Conservation (phyloP, 64 coral and sea anemone species). For the Astreopora myriophthalma region DNA sequence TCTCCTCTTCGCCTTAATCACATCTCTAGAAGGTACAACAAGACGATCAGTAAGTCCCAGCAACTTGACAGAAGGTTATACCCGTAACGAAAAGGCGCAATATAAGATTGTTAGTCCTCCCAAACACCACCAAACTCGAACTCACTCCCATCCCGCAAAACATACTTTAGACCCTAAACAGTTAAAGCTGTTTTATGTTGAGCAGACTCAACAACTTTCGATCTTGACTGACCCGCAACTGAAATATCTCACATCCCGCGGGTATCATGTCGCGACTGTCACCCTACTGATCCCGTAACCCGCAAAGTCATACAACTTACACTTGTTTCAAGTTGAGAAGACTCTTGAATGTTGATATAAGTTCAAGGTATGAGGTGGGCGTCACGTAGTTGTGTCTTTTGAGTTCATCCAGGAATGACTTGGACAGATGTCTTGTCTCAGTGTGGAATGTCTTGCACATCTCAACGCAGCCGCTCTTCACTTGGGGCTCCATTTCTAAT, state of each 20-base stretch:
- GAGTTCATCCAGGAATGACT: constrained; percentile 81
- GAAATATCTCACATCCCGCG: neutral
- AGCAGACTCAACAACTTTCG: too few relatives aligned
- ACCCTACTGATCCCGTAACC: neutral
- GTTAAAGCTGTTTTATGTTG: neutral
- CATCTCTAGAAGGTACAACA: constrained; percentile 78
- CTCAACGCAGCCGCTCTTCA: constrained; percentile 86
- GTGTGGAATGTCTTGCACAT: constrained; percentile 99
- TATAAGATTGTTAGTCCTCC: too few relatives aligned
- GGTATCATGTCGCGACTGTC: too few relatives aligned
- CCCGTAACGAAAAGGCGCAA: neutral
- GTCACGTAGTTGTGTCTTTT: constrained; percentile 99
- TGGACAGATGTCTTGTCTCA: constrained; percentile 86
- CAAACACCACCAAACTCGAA: too few relatives aligned
- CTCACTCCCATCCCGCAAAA: neutral
- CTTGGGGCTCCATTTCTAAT: constrained; percentile 81
- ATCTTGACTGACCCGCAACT: neutral
- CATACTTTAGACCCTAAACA: neutral
- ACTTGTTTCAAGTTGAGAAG: constrained; percentile 98
- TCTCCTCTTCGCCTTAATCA: constrained; percentile 90
- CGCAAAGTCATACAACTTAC: constrained; percentile 45
- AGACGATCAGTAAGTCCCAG: neutral
- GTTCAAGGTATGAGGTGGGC: constrained; percentile 95
- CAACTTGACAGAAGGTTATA: neutral
- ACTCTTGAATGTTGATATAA: constrained; percentile 96